Base-by-base conservation (phyloP, 2,888 invertebrate genomes). In the Lordiphosa andalusiaca region DNA sequence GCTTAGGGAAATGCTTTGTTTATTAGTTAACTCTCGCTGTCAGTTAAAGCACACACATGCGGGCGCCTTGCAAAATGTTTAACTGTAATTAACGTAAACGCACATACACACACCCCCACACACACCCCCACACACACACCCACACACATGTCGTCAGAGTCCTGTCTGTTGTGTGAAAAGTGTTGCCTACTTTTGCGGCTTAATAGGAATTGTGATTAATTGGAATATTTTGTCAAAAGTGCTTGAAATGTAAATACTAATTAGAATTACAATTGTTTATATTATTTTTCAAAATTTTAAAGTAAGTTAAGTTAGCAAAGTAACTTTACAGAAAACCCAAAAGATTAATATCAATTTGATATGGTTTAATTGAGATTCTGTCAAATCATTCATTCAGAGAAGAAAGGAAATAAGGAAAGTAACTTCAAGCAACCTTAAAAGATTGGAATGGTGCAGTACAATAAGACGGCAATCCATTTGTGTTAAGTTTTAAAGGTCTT, bases 51-150 rank as follows among this genome's bases (percentile, higher is more conserved):
- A 19, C 39, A 16, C 16, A 59, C 53, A 68, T 73, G 41, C 63
- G 54, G 67, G 60, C 47, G 38, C 16, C 49, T 35, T 59, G 52
- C 46, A 47, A 67, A 83, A 69, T 65, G 67, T 53, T 76, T 56
- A 57, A 56, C 68, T 73, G 61, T 65, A 73, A 80, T 83, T 73
- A 83, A 70, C 52, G 61, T 62, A 38, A 46, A 57, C 50, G 47
- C n/a, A n/a, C n/a, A n/a, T n/a, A n/a, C 16, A 53, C 5, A 37
- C 6, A 39, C 40, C 33, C 44, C 37, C 39, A 51, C 16, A 53
- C 5, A 37, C 6, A 39, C 40, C 33, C 44, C 37, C 39, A 51
- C 19, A 49, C 37, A 53, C 6, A 16, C 6, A n/a, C 21, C 48
- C 21, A 41, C 30, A 57, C 42, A 46, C 41, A 56, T 6, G 25